Evolutionary conservation across 2,797 vertebrate genomes (phyloP), one percentile per base, ranked within the genome.

Genomic region (Epinephelus coioides): DNA sequence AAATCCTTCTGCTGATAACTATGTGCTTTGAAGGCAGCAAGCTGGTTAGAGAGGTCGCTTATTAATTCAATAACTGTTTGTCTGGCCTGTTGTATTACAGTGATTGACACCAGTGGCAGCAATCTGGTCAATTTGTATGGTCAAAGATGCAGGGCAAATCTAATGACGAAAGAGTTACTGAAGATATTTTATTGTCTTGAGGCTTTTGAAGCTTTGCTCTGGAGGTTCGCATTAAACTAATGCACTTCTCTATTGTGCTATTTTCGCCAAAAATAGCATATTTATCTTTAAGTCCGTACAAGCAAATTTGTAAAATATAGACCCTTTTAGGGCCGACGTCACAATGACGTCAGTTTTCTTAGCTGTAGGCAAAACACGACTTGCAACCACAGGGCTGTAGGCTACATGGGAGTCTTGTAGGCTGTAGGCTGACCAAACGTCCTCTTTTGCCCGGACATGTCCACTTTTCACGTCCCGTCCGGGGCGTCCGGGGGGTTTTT

Each of bases 1-100:
- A 86, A 74, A 85, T 54, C 30, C 55, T 49, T 76, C 44, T 43
- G 34, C 69, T 65, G 71, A 74, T 63, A 70, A 61, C 61, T 57
- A 6, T 18, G 55, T 55, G 43, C 47, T 71, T 40, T 61, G 70
- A 72, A 54, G 53, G 61, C 54, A 71, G 47, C 56, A 47, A 34
- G 69, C 66, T 65, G 15, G 38, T 65, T 49, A 19, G 23, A 3
- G 27, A 77, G 61, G 59, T 46, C 61, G 44, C 65, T 18, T 56
- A n/a, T 65, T 61, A 30, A 49, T 54, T 87, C 51, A 80, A 40
- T 64, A 72, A 67, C 21, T 27, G 49, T 56, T 69, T 68, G 13
- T 38, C 19, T 57, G 43, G 55, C n/a, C 11, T 51, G 53, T 18
- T 62, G 51, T 56, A 53, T 68, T 53, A 63, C 55, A 34, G n/a